Evolutionary conservation across 1,140 invertebrate species (phyloP).

Genomic region (Scaptomyza graminum): DNA sequence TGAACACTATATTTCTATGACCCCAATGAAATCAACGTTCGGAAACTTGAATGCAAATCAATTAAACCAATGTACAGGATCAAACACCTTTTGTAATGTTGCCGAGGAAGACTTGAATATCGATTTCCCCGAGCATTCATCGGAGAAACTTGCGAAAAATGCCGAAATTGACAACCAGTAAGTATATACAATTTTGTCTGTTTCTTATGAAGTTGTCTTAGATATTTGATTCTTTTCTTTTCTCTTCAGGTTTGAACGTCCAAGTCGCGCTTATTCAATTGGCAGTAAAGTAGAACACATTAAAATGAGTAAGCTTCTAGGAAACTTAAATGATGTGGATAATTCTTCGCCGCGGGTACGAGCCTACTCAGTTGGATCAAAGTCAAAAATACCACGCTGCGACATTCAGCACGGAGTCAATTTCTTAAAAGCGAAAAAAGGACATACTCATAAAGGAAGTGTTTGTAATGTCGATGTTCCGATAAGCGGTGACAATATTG

Average conservation of each 20-base stretch:
- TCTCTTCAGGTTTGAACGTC: constrained; percentile 85
- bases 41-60: constrained; percentile 42
- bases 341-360: constrained; percentile 85
- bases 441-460: constrained; percentile 57
- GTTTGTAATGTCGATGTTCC: constrained; percentile 59
- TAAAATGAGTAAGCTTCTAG: constrained; percentile 67
- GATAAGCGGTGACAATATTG: constrained; percentile 5
- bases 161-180: constrained; percentile 59
- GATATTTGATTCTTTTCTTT: constrained; percentile 2
- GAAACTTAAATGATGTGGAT: constrained; percentile 64
- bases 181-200: constrained; percentile 21
- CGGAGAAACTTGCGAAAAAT: constrained; percentile 54
- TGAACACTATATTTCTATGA: constrained; percentile 66
- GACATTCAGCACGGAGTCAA: constrained; percentile 66
- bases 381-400: constrained; percentile 85
- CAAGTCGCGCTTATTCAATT: constrained; percentile 92
- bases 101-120: constrained; percentile 37
- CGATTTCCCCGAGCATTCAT: constrained; percentile 63
- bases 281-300: constrained; percentile 89
- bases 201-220: not conserved
- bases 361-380: constrained; percentile 89
- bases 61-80: constrained; percentile 33
- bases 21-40: constrained; percentile 50
- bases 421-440: constrained; percentile 51
- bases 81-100: constrained; percentile 19